A percentile compares a stretch with the other conserved stretches of the same genome.
Evolutionary conservation across 2,888 invertebrate genomes (phyloP).

Genomic region (Caenorhabditis sp.): DNA sequence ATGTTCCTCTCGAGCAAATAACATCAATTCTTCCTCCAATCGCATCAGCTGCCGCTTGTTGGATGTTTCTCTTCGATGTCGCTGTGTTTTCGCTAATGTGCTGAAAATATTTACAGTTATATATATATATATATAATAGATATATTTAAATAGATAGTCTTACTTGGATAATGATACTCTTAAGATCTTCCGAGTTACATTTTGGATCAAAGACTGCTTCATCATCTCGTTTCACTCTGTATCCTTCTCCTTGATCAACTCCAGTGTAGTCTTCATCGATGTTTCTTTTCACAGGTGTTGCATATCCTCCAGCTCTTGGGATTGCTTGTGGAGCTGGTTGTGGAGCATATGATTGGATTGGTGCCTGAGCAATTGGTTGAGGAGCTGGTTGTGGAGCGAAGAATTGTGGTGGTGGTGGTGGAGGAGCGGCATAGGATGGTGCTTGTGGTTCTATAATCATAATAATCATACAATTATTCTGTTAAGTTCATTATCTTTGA

Average conservation of each 20-base stretch:
- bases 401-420: constrained; percentile 9
- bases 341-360: constrained; percentile 15
- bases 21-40: constrained; percentile 56
- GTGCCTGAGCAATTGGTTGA: constrained; percentile 12
- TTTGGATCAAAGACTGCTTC: constrained; percentile 58
- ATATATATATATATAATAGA: not conserved
- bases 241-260: constrained; percentile 34
- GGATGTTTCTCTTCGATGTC: constrained; percentile 62
- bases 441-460: constrained; percentile 9
- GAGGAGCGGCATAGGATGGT: constrained; percentile 19
- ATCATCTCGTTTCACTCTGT: constrained; percentile 48
- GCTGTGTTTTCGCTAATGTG: constrained; percentile 64
- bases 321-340: constrained; percentile 27
- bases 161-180: constrained; percentile 41
- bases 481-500: too few species aligned
- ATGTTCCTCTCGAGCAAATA: constrained; percentile 64
- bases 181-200: constrained; percentile 58
- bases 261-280: constrained; percentile 24
- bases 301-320: constrained; percentile 14
- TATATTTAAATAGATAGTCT: too few species aligned
- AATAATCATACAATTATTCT: too few species aligned
- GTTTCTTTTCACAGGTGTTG: constrained; percentile 32
- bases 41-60: constrained; percentile 35
- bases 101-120: constrained; percentile 42
- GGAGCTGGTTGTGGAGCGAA: constrained; percentile 30